Evolutionary conservation across 2,888 invertebrate genomes (phyloP).

Genomic region (Limnephilus auricula): DNA sequence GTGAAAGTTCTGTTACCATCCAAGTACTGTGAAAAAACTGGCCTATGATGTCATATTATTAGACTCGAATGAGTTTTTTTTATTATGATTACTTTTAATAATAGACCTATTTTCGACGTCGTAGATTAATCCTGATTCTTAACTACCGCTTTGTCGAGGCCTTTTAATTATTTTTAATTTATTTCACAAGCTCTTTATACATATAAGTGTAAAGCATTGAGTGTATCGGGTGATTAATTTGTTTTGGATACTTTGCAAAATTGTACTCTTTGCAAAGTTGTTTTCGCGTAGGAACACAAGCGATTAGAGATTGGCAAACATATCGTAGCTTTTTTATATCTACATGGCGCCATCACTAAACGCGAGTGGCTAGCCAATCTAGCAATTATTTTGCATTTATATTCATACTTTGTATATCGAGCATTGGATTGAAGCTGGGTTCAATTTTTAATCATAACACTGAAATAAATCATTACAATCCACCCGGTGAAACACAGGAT

Average conservation of each 20-base stretch:
- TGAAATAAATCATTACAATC: background rate
- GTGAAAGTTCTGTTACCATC: too few relatives aligned
- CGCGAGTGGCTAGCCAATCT: background rate
- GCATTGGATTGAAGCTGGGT: background rate
- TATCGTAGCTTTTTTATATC: background rate
- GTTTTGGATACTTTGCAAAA: background rate
- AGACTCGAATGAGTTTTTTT: background rate
- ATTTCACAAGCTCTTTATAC: background rate
- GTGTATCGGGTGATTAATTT: background rate
- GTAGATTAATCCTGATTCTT: background rate
- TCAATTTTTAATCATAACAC: background rate
- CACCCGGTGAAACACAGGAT: background rate
- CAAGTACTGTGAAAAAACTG: too few relatives aligned
- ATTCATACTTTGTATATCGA: background rate
- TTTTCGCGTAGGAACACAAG: background rate
- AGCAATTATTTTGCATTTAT: background rate
- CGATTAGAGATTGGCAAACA: slow-evolving; percentile 2
- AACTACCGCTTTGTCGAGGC: background rate
- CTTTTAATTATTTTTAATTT: background rate
- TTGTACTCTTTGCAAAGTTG: background rate
- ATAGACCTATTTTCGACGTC: background rate
- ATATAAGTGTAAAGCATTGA: background rate
- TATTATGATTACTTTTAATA: background rate
- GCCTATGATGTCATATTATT: too few relatives aligned
- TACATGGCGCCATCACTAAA: background rate